phyloP scores from a whole-genome alignment of 2,113 vertebrate genomes.

The Pan troglodytes region DNA sequence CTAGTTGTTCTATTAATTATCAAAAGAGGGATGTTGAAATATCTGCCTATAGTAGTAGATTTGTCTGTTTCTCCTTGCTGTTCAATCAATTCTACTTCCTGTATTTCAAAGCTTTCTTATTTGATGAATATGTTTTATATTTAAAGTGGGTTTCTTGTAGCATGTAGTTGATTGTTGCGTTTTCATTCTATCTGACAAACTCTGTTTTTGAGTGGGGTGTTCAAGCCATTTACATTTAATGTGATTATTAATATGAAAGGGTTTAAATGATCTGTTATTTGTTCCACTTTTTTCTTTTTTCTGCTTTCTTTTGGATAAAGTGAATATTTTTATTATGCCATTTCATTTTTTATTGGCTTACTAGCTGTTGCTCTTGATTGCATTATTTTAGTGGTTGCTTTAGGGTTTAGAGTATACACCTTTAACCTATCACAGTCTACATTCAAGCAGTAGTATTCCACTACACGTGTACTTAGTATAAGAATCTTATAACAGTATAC shows the following conservation, averaged over 20 bases:
- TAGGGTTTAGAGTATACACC: neutral
- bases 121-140: neutral
- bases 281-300: neutral
- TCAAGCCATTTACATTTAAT: neutral
- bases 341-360: neutral
- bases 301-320: neutral
- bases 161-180: neutral
- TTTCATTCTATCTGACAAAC: neutral
- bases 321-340: neutral
- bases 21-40: neutral
- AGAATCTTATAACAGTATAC: neutral
- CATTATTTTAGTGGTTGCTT: neutral
- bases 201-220: neutral
- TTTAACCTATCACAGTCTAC: neutral
- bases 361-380: neutral
- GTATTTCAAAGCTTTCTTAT: neutral
- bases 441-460: neutral
- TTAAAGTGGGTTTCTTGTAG: neutral
- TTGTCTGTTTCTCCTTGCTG: neutral
- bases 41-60: neutral
- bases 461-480: neutral
- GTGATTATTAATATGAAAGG: neutral
- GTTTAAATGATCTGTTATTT: neutral
- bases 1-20: neutral
- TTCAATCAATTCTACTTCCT: neutral